Conservation (phyloP, 2,797 vertebrate genomes). For the Premnoplex brunnescens region DNA sequence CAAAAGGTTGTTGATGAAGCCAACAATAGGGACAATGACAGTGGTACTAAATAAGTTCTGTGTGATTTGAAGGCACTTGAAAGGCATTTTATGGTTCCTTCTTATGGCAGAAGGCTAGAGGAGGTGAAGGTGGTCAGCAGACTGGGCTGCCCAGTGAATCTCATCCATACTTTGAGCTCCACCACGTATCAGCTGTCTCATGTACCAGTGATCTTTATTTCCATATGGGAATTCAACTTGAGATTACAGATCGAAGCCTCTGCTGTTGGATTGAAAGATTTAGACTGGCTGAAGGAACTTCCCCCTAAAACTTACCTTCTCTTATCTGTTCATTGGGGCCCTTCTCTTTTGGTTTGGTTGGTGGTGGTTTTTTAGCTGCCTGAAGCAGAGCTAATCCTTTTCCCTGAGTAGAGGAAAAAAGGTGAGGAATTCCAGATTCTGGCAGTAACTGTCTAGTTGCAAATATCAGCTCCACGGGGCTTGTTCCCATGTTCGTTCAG, state of each 20-base stretch:
- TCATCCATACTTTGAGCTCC: background rate
- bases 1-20: background rate
- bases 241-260: background rate
- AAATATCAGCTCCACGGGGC: background rate
- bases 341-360: background rate
- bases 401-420: background rate
- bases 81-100: background rate
- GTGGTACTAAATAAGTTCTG: background rate
- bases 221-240: background rate
- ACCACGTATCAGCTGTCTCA: fast-evolving
- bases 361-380: background rate
- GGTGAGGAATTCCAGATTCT: background rate
- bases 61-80: background rate
- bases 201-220: background rate
- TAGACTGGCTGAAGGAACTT: background rate
- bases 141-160: background rate
- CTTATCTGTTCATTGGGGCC: background rate
- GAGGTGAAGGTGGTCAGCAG: background rate
- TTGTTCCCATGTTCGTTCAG: background rate
- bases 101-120: background rate
- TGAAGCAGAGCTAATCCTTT: background rate
- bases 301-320: background rate
- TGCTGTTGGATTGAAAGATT: background rate
- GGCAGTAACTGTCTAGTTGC: background rate
- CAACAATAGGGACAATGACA: background rate